phyloP scores from a whole-genome alignment of 2,888 invertebrate species.

The Norana najaformis region DNA sequence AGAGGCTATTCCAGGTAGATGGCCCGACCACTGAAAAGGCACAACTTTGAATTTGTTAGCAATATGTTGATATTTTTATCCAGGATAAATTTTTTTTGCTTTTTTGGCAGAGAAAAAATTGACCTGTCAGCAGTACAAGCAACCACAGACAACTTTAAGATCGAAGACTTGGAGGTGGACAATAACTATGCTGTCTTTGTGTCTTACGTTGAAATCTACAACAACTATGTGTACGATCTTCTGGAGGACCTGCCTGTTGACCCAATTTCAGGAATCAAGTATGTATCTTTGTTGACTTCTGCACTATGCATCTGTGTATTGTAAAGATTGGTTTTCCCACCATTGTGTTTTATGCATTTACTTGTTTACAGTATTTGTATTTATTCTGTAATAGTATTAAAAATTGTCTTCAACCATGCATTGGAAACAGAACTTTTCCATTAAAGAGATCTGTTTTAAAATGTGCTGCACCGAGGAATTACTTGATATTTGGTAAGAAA shows the following conservation, averaged over 20 bases:
- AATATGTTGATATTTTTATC: background rate
- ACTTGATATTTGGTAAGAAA: background rate
- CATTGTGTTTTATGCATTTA: background rate
- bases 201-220: constrained; percentile 93
- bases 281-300: constrained; percentile 34
- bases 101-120: constrained; percentile 19
- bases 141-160: background rate
- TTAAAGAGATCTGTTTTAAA: background rate
- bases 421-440: background rate
- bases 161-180: constrained; percentile 76
- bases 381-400: no score
- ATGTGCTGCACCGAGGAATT: background rate
- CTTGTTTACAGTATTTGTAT: background rate
- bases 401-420: background rate
- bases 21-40: background rate
- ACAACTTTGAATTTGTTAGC: background rate
- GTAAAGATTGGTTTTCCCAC: background rate
- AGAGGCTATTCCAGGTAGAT: background rate
- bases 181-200: constrained; percentile 88
- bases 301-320: background rate
- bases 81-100: background rate
- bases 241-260: constrained; percentile 74
- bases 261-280: constrained; percentile 60
- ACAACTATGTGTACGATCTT: constrained; percentile 92
- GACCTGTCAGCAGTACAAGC: background rate